A percentile compares a stretch with the other conserved stretches of the same genome.
These are phyloP conservation scores for Neoascia interrupta DNA, from an alignment of 2,888 invertebrate species.

Conservation along the genomic window DNA sequence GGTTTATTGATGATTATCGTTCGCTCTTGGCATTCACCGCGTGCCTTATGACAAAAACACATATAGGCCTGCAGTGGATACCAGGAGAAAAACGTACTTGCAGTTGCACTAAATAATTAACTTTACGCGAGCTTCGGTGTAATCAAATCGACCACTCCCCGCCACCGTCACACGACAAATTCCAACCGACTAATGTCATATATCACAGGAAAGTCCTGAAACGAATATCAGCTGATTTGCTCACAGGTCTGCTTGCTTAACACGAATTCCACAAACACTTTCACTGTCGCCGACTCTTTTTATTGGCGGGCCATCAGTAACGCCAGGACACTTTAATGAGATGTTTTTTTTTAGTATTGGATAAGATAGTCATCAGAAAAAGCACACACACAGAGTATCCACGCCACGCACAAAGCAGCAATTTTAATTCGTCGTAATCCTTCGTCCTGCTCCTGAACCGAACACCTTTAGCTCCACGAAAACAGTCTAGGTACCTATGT, in stretches of 20 bases:
- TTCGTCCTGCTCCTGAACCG: not conserved
- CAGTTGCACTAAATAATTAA: too few relatives aligned
- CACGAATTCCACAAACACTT: conserved; percentile 8
- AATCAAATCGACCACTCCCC: too few relatives aligned
- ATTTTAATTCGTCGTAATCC: conserved; percentile 15
- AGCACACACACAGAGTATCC: too few relatives aligned
- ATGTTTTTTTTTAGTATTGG: too few relatives aligned
- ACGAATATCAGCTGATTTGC: conserved; percentile 60
- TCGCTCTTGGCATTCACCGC: conserved; percentile 99
- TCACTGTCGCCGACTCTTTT: not conserved
- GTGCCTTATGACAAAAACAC: conserved; percentile 96
- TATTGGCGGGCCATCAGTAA: too few relatives aligned
- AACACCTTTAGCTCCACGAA: not conserved
- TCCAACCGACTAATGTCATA: conserved; percentile 41
- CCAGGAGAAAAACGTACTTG: conserved; percentile 88
- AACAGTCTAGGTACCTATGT: not conserved
- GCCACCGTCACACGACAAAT: conserved; percentile 23
- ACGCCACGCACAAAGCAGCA: too few relatives aligned
- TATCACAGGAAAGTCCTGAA: conserved; percentile 15
- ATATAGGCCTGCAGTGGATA: conserved; percentile 98
- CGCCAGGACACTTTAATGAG: too few relatives aligned
- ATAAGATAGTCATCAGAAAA: too few relatives aligned
- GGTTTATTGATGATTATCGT: conserved; percentile 81
- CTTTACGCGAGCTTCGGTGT: too few relatives aligned
- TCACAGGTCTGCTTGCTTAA: conserved; percentile 30